Evolutionary conservation across 2,113 vertebrate genomes (phyloP).

Genomic region (Chaetura pelagica): DNA sequence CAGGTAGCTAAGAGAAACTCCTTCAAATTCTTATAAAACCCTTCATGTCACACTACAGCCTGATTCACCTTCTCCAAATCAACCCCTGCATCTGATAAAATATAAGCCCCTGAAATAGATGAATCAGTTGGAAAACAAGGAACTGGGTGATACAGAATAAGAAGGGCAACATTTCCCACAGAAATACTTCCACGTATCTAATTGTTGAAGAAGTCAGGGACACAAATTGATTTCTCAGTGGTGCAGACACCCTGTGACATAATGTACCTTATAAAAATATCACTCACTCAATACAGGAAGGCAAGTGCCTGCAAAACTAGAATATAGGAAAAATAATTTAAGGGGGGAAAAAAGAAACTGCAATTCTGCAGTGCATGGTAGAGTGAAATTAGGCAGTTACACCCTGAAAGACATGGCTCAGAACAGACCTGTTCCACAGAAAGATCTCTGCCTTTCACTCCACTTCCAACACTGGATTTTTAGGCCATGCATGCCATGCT

Average conservation of each 20-base stretch:
- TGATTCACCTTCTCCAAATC: not conserved
- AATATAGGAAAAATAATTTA: not conserved
- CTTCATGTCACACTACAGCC: not conserved
- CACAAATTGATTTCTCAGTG: not conserved
- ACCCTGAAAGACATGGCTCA: not conserved
- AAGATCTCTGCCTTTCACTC: not conserved
- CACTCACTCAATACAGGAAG: not conserved
- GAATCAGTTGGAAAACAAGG: not conserved
- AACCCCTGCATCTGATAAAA: not conserved
- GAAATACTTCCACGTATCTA: not conserved
- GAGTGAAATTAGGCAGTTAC: conserved; percentile 1
- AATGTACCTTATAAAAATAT: not conserved
- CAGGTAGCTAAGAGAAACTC: not conserved
- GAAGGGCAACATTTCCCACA: not conserved
- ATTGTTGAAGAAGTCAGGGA: not conserved
- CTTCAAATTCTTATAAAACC: not conserved
- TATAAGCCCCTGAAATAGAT: not conserved
- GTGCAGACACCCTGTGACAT: not conserved
- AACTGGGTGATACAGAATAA: not conserved
- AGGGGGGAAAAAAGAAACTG: not conserved
- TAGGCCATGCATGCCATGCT: not conserved
- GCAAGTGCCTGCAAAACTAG: not conserved
- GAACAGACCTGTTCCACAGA: not conserved
- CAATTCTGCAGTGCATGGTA: not conserved
- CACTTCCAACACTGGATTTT: not conserved